A percentile compares a stretch with the other conserved stretches of the same genome.
These are phyloP conservation scores for Odontesthes bonariensis DNA, from an alignment of 2,113 vertebrate species.

Conservation along the genomic window DNA sequence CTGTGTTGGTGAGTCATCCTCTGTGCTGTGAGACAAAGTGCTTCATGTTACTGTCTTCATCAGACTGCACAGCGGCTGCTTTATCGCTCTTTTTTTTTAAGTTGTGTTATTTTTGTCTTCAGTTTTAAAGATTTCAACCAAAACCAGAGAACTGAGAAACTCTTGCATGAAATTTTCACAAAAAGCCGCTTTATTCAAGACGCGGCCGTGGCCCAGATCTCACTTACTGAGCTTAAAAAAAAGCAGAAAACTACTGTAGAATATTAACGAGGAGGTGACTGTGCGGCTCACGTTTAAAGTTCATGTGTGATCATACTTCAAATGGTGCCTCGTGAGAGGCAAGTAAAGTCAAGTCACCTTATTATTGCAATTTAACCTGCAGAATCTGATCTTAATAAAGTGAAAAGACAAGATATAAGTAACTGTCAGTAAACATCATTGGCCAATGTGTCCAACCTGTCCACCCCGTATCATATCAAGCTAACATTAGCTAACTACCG, in stretches of 20 bases:
- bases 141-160: not conserved
- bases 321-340: not conserved
- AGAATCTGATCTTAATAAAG: too few species aligned
- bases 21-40: not conserved
- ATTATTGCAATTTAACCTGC: too few species aligned
- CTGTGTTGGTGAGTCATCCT: too few species aligned
- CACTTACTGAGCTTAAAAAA: constrained; percentile 41
- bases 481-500: too few species aligned
- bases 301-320: constrained; percentile 1
- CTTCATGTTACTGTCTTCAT: not conserved
- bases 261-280: constrained; percentile 20
- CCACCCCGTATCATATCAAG: too few species aligned
- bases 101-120: constrained; percentile 15
- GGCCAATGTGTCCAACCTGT: too few species aligned
- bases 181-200: constrained; percentile 29
- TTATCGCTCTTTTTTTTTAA: not conserved
- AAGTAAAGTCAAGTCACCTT: too few species aligned
- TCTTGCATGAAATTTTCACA: constrained; percentile 28
- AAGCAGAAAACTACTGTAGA: constrained; percentile 19
- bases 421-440: too few species aligned
- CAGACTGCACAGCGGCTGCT: constrained; percentile 18
- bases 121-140: constrained; percentile 15
- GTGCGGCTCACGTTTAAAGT: constrained; percentile 1
- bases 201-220: constrained; percentile 27
- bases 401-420: too few species aligned